These are phyloP conservation scores for Orchestes rusci DNA, from an alignment of 2,888 invertebrate species.

Conservation along the genomic window DNA sequence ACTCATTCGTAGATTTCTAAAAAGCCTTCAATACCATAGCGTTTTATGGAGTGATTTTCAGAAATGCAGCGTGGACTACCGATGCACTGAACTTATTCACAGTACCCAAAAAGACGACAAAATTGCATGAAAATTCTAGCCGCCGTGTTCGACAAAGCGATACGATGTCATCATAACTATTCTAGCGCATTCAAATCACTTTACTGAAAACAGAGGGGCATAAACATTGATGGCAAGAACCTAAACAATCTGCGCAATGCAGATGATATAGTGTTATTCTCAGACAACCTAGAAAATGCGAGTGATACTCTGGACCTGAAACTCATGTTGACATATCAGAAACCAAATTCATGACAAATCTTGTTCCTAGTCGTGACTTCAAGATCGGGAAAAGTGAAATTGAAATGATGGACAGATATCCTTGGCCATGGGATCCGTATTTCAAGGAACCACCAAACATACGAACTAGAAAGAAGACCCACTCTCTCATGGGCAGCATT, in stretches of 20 bases:
- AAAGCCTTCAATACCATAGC: background rate
- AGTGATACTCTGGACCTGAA: too few species aligned
- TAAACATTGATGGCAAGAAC: background rate
- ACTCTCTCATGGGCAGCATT: constrained; percentile 1
- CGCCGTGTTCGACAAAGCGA: too few species aligned
- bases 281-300: too few species aligned
- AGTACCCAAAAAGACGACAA: background rate
- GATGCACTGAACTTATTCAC: background rate
- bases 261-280: background rate
- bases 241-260: background rate
- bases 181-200: background rate
- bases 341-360: constrained; percentile 4
- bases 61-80: background rate
- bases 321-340: constrained; percentile 1
- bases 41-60: background rate
- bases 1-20: background rate
- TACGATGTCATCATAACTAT: too few species aligned
- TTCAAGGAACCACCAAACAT: background rate
- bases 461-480: constrained; percentile 1
- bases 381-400: background rate
- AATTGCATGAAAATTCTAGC: background rate
- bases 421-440: constrained; percentile 4
- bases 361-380: constrained; percentile 1
- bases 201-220: background rate
- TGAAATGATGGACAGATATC: constrained; percentile 1